Conservation (phyloP, 1,140 invertebrate species). For the Cepaea nemoralis region DNA sequence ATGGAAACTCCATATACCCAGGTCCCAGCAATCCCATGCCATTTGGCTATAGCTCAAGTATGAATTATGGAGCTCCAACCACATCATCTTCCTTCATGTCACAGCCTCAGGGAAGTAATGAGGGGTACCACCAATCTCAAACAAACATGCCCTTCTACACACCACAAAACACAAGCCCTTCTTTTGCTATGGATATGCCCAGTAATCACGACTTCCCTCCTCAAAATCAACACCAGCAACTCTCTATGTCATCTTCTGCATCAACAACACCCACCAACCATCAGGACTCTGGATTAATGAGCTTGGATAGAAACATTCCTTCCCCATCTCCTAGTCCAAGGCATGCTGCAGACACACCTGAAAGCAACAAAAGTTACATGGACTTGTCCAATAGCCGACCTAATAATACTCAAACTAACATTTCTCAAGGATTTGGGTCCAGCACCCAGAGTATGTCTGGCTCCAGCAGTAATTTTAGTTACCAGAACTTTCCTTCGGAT, state of each 20-base stretch:
- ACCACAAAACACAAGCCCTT: slow-evolving; percentile 11
- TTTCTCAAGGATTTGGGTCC: not conserved
- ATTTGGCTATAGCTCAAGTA: slow-evolving; percentile 17
- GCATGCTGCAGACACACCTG: slow-evolving; percentile 14
- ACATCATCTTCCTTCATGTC: slow-evolving; percentile 28
- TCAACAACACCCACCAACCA: not conserved
- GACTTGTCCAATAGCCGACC: slow-evolving; percentile 27
- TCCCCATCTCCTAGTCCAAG: slow-evolving; percentile 23
- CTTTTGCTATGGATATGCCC: not conserved
- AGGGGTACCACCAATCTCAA: not conserved
- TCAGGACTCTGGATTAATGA: not conserved
- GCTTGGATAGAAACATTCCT: not conserved
- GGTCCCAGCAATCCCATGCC: not conserved
- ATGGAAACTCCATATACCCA: not conserved
- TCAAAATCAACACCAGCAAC: slow-evolving; percentile 24
- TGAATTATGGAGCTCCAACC: slow-evolving; percentile 24
- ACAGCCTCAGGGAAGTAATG: not conserved
- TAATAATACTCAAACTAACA: not conserved
- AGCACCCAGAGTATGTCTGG: not conserved
- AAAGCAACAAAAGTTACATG: slow-evolving; percentile 28
- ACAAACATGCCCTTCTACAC: not conserved
- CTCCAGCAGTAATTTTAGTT: not conserved
- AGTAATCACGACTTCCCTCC: slow-evolving; percentile 2
- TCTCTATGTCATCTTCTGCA: not conserved
- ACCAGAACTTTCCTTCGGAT: not conserved